Percentiles rank a stretch among this genome's conserved stretches.
These are phyloP conservation scores for Pararge aegeria DNA, from an alignment of 1,140 invertebrate species.

Conservation along the genomic window DNA sequence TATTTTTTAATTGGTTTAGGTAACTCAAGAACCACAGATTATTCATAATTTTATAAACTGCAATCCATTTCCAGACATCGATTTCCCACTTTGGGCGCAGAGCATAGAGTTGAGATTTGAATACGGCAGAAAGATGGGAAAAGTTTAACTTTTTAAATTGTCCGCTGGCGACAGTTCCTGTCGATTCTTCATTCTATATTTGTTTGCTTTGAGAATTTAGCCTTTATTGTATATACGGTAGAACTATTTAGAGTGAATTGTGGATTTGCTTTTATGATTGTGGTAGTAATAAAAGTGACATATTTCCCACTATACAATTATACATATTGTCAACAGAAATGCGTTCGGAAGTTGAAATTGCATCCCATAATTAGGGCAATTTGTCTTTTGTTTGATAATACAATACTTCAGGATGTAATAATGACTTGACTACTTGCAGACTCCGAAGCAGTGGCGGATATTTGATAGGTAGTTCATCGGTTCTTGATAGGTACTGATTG, in stretches of 20 bases:
- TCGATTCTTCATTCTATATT: constrained; percentile 17
- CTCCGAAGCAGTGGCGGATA: too few relatives aligned
- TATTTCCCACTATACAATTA: constrained; percentile 42
- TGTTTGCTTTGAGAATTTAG: constrained; percentile 7
- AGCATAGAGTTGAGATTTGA: constrained; percentile 5
- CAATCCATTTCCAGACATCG: not conserved
- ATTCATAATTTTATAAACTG: not conserved
- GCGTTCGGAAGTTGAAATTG: constrained; percentile 29
- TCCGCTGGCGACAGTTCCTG: constrained; percentile 13
- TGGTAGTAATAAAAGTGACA: constrained; percentile 38
- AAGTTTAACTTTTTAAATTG: constrained; percentile 25
- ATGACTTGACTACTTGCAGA: too few relatives aligned
- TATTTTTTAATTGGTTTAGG: not conserved
- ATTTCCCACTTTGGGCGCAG: not conserved
- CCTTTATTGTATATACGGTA: not conserved
- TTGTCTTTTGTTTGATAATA: constrained; percentile 27
- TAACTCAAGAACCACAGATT: constrained; percentile 10
- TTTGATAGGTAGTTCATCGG: too few relatives aligned
- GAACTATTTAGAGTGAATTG: not conserved
- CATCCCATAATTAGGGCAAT: constrained; percentile 28
- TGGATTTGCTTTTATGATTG: constrained; percentile 4
- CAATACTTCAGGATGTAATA: constrained; percentile 2
- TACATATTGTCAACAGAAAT: constrained; percentile 37
- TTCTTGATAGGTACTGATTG: too few relatives aligned
- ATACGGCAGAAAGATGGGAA: not conserved